Conservation (phyloP, 2,113 vertebrate genomes). For the Zapornia atra region DNA sequence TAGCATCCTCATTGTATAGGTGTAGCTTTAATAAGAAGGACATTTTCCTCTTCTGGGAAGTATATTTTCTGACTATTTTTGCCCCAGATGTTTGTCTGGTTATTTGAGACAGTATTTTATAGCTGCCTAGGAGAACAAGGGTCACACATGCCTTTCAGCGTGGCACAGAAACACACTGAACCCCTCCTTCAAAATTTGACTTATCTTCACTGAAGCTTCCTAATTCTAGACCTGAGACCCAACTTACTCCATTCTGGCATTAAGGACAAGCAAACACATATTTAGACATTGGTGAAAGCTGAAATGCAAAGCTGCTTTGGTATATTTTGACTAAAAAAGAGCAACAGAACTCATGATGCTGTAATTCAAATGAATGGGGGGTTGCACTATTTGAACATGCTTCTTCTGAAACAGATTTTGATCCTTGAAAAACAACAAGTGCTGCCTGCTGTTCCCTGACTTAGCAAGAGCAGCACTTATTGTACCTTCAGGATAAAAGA, state of each 20-base stretch:
- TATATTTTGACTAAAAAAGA: not conserved
- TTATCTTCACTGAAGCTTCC: not conserved
- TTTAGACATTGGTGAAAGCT: not conserved
- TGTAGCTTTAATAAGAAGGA: not conserved
- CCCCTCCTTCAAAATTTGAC: not conserved
- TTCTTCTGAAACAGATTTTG: not conserved
- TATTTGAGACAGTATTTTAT: not conserved
- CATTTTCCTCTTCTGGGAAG: not conserved
- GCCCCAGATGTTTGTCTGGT: not conserved
- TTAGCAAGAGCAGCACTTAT: not conserved
- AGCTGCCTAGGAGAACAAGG: not conserved
- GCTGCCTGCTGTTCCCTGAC: not conserved
- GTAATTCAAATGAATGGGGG: constrained; percentile 13
- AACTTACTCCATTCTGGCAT: not conserved
- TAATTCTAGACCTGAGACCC: not conserved
- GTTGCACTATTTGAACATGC: not conserved
- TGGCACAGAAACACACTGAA: not conserved
- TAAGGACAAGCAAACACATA: not conserved
- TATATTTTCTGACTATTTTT: not conserved
- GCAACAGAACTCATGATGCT: not conserved
- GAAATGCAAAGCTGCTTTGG: not conserved
- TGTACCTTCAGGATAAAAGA: not conserved
- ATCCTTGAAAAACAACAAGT: not conserved
- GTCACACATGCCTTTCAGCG: not conserved
- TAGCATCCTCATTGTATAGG: not conserved